Evolutionary conservation across 2,888 invertebrate genomes (phyloP), one percentile per base, ranked within the genome.

Genomic region (Cinara cedri): DNA sequence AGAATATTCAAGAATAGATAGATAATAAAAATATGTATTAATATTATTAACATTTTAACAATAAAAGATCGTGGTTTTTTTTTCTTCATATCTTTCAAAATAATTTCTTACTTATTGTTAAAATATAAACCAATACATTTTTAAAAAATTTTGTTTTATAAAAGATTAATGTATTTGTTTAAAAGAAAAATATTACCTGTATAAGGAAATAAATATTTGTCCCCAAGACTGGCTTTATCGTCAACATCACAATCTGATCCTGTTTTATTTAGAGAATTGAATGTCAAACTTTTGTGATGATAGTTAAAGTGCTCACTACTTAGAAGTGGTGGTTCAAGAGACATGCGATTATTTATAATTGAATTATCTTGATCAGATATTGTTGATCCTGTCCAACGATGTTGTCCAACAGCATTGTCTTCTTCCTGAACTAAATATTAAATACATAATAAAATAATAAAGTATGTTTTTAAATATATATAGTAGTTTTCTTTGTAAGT

Each of bases 171-270:
- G 34, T 34, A 3, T 34, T 34, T 34, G 3, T 34, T 3, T 34
- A 34, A 34, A 34, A 34, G 6, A 34, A 34, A 34, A 34, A 34
- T 4, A 34, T 8, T 85, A 88, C 92, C 91, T 83, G 93, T 94
- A 84, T 94, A 94, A 0, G 94, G 94, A 84, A 94, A 94, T 82
- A 92, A 87, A 86, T 94, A 95, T 88, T 92, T 92, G 83, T 94
- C 94, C 81, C 90, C 90, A 14, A 90, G 85, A 83, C 92, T 91
- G 84, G 85, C 84, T 82, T 87, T 87, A 74, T 87, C 84, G 81
- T 87, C 87, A 74, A 87, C 87, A 72, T 84, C 85, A 46, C 82
- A 81, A 68, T 83, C 83, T 24, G 83, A 82, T 55, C 81, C 83
- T 10, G 82, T 78, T 81, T 81, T 80, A 57, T 78, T 72, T 13